phyloP scores from a whole-genome alignment of 2,888 invertebrate species.

The Morinoia aosen region DNA sequence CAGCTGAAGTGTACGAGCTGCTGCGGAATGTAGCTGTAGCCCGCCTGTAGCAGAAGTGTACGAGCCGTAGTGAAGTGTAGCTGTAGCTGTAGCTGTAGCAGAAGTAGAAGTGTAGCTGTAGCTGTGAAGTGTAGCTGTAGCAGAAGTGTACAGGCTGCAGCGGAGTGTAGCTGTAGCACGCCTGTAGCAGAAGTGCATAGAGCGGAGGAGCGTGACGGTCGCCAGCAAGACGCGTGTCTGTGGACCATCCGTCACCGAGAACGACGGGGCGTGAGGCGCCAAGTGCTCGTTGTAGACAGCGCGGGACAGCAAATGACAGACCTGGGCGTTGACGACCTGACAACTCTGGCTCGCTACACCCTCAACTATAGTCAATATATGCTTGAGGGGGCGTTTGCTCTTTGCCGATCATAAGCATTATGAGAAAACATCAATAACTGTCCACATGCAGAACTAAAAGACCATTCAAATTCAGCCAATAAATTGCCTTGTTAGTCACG shows the following conservation, averaged over 20 bases:
- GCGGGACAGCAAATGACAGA: conserved; percentile 14
- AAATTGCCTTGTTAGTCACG: neutral
- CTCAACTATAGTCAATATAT: neutral
- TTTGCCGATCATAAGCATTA: neutral
- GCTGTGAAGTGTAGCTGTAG: no score
- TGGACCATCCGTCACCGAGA: neutral
- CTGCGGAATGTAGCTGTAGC: neutral
- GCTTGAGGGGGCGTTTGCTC: neutral
- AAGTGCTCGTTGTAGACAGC: neutral
- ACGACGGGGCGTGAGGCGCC: neutral
- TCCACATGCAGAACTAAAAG: neutral
- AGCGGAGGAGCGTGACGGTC: neutral
- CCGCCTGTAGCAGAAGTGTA: neutral
- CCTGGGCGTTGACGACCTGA: conserved; percentile 19
- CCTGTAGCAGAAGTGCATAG: neutral
- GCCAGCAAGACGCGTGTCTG: conserved; percentile 16
- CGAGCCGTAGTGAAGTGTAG: no score
- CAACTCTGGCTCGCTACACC: neutral
- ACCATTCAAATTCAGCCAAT: neutral
- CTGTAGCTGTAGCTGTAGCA: no score
- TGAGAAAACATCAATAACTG: neutral
- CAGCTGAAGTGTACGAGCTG: neutral
- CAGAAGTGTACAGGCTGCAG: neutral
- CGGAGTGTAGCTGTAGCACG: neutral
- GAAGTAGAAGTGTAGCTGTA: no score